A percentile compares a stretch with the other conserved stretches of the same genome.
phyloP scores from a whole-genome alignment of 1,140 invertebrate species.

The Marisa cornuarietis region DNA sequence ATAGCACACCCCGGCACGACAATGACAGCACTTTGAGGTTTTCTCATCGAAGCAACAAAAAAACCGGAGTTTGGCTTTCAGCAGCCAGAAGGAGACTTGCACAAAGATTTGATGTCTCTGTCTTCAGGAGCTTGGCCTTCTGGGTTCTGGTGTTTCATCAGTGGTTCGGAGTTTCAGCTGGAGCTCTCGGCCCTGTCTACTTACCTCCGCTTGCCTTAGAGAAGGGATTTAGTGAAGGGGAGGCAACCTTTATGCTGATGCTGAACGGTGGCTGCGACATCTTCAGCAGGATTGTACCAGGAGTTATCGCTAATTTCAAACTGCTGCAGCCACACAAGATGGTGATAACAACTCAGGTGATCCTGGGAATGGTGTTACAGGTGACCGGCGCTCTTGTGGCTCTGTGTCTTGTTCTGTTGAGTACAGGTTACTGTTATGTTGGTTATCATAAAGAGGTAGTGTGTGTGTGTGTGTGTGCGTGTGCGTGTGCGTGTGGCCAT shows the following conservation, averaged over 20 bases:
- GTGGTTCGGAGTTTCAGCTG: not conserved
- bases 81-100: not conserved
- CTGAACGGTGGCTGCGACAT: not conserved
- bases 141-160: constrained; percentile 2
- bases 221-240: constrained; percentile 1
- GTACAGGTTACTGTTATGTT: not conserved
- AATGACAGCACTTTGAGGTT: not conserved
- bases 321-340: constrained; percentile 19
- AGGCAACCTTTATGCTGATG: constrained; percentile 7
- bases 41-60: not conserved
- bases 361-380: not conserved
- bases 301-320: constrained; percentile 4
- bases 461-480: not conserved
- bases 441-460: not conserved
- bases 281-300: not conserved
- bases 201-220: constrained; percentile 7
- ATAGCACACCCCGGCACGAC: not conserved
- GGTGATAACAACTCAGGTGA: not conserved
- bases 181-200: not conserved
- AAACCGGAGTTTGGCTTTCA: not conserved
- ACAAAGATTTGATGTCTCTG: not conserved
- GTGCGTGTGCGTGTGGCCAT: not conserved
- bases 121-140: not conserved
- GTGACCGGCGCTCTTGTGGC: not conserved
- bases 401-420: not conserved